Conservation (phyloP, 2,888 invertebrate genomes). For the Acanthosoma haemorrhoidale region DNA sequence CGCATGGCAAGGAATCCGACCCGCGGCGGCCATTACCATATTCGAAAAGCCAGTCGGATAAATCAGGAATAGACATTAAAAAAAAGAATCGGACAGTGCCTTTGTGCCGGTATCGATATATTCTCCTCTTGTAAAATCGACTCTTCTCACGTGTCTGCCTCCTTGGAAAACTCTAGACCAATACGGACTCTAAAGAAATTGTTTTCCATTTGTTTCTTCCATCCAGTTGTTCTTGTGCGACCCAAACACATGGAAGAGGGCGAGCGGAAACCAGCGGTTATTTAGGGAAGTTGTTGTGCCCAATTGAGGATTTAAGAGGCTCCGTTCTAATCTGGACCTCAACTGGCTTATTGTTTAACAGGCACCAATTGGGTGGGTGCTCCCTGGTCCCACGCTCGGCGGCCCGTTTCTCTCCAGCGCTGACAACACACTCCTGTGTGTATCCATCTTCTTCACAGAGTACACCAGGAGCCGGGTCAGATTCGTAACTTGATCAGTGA, state of each 20-base stretch:
- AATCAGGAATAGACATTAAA: constrained; percentile 19
- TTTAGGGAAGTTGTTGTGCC: constrained; percentile 37
- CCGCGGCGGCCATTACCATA: constrained; percentile 17
- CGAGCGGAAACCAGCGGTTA: constrained; percentile 28
- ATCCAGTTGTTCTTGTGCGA: too few relatives aligned
- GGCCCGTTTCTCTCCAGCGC: too few relatives aligned
- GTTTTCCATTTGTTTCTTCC: too few relatives aligned
- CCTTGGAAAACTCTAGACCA: too few relatives aligned
- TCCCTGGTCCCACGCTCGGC: constrained; percentile 33
- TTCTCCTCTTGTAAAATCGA: too few relatives aligned
- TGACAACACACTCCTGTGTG: too few relatives aligned
- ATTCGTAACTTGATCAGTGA: too few relatives aligned
- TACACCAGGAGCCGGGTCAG: too few relatives aligned
- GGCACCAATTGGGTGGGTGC: constrained; percentile 34
- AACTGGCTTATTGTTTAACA: constrained; percentile 37
- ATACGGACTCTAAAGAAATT: too few relatives aligned
- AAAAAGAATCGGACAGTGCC: neutral
- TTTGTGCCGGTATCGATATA: neutral
- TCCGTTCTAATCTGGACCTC: constrained; percentile 29
- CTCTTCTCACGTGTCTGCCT: too few relatives aligned
- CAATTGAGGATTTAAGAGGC: constrained; percentile 38
- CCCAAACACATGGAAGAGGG: neutral
- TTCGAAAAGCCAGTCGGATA: constrained; percentile 18
- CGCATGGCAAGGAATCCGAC: neutral
- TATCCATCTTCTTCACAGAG: too few relatives aligned